Evolutionary conservation across 1,140 invertebrate species (phyloP), one percentile per base, ranked within the genome.

Genomic region (Chelonus insularis): DNA sequence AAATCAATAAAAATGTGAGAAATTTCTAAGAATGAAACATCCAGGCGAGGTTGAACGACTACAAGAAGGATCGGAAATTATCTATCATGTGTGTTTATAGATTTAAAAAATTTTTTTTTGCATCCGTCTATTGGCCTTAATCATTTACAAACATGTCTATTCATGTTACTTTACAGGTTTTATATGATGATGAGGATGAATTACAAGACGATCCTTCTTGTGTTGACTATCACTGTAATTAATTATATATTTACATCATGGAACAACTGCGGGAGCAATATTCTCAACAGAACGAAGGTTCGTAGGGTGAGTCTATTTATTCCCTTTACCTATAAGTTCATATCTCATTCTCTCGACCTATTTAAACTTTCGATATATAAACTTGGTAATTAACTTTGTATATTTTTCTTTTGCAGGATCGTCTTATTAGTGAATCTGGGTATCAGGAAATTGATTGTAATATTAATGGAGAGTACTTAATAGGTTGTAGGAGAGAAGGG

Each of bases 401-500:
- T 51, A n/a, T 25, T 20, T 50, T 36, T 39, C 20, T 9, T 39
- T 32, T 52, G 1, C 11, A 62, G 57, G 66, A 68, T 56, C 63
- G 60, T 7, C 32, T 56, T 9, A 25, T 21, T 14, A 72, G 76
- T 61, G 69, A 81, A 54, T 76, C 81, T 57, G 79, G 77, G 12
- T 83, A 84, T 66, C 88, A 93, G 75, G 91, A 92, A 72, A 92
- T 96, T 61, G 92, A 95, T 64, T 97, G 95, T 78, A 81, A 88
- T 45, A 96, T 97, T 72, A 96, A 97, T 82, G 91, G 91, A 45
- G 92, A 94, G 71, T 93, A 92, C 73, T 88, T 88, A 3, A 86
- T 97, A 65, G 85, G 87, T 14, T 96, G 95, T 81, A 86, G 88
- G 45, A 89, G 89, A 65, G 91, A 95, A 78, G 87, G 86, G n/a